A percentile compares a stretch with the other conserved stretches of the same genome.
Conservation (phyloP, 1,140 invertebrate species). For the Aphelenchoides fujianensis region DNA sequence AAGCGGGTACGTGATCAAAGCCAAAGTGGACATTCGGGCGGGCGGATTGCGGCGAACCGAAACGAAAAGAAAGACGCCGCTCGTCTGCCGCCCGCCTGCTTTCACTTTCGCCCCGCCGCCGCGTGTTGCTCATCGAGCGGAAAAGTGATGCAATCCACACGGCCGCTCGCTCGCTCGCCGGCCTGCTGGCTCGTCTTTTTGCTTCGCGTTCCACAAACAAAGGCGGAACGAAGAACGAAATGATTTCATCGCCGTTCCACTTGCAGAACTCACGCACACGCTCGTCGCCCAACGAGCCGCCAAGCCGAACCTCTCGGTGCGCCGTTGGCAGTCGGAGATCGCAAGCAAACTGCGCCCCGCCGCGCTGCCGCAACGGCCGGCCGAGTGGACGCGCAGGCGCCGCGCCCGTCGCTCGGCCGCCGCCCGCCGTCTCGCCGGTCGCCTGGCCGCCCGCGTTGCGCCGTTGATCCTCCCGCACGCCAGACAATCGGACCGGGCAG, state of each 20-base stretch:
- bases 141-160: slow-evolving; percentile 16
- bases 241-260: too few species aligned
- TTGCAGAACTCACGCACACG: too few species aligned
- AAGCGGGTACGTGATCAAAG: background rate
- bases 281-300: background rate
- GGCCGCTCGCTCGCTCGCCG: background rate
- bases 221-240: background rate
- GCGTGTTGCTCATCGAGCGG: background rate
- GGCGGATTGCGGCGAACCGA: background rate
- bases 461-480: too few species aligned
- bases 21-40: background rate
- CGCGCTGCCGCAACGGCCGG: too few species aligned
- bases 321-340: slow-evolving; percentile 19
- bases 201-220: slow-evolving; percentile 1
- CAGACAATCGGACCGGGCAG: too few species aligned
- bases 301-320: slow-evolving; percentile 12
- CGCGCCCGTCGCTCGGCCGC: background rate
- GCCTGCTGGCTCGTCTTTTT: background rate
- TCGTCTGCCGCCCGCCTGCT: too few species aligned
- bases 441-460: too few species aligned
- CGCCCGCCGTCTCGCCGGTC: too few species aligned
- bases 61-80: background rate
- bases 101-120: too few species aligned
- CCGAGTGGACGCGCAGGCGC: background rate
- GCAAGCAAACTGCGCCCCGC: slow-evolving; percentile 3